Evolutionary conservation across 2,888 invertebrate species (phyloP), one percentile per base, ranked within the genome.

Genomic region (Petrolisthes cinctipes): DNA sequence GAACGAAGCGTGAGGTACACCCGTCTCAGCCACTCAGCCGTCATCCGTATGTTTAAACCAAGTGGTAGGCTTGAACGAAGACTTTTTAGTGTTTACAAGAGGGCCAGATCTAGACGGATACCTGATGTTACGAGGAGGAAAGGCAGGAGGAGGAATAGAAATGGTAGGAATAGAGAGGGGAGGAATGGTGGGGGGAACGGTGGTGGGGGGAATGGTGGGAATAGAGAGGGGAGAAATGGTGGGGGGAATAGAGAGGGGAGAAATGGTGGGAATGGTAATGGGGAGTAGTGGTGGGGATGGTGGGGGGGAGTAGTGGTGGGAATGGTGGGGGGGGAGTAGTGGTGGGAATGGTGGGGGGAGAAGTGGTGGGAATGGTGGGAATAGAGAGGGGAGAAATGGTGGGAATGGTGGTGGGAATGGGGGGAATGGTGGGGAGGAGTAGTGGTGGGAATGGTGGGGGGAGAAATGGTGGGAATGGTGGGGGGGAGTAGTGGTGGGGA

Each of bases 61-160:
- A 86, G 79, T 14, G 90, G 90, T 1, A 14, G 86, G 56, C 85
- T 90, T 51, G 90, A 90, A 71, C 37, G 84, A 9, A 53, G 90
- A 4, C 23, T 90, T 11, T 56, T 56, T 54, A 53, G 84, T 37
- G 81, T 80, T 11, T 90, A 86, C 73, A 51, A 14, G 5, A 79
- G 88, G 23, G 87, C 86, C 0, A 61, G 89, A 17, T 57, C 71
- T 7, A 80, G 83, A 23, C 86, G 86, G 2, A 61, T 90, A 11
- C 85, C 87, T 9, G 82, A 89, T 56, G 88, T 88, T 4, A 82
- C 54, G n/a, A n/a, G n/a, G 2, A 11, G 51, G 54, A 7, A 76
- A 17, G 4, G n/a, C 1, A 20, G 68, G 9, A 80, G 73, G 54
- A 54, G 81, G 66, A 85, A 85, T 37, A 71, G 79, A 5, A 54